Conservation (phyloP, 2,888 invertebrate genomes). For the Neria commutata region DNA sequence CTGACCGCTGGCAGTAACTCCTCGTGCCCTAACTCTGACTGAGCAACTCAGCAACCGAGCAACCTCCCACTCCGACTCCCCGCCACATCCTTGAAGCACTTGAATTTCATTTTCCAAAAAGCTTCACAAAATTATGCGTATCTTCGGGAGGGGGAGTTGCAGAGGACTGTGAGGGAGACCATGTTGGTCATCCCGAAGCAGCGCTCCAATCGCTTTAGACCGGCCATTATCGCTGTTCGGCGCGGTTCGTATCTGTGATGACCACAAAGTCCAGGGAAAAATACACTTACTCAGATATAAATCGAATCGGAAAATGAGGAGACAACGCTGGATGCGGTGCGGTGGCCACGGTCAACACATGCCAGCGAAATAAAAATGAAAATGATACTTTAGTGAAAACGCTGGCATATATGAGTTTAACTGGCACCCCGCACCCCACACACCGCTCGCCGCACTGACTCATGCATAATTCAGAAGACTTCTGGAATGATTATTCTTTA, state of each 20-base stretch:
- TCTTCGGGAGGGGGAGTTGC: too few species aligned
- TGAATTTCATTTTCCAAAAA: constrained; percentile 59
- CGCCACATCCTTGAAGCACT: constrained; percentile 37
- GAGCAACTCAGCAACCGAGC: background rate
- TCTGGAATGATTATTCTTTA: constrained; percentile 63
- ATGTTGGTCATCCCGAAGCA: too few species aligned
- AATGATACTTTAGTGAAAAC: constrained; percentile 36
- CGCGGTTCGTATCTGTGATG: background rate
- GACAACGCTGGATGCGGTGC: background rate
- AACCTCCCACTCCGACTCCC: background rate
- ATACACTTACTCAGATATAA: constrained; percentile 40
- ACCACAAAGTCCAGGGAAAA: constrained; percentile 2
- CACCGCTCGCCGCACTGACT: constrained; percentile 34
- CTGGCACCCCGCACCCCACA: too few species aligned
- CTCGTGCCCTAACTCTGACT: background rate
- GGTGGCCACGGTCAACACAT: background rate
- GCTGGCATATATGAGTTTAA: background rate
- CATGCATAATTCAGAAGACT: constrained; percentile 62
- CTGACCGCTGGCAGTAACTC: constrained; percentile 32
- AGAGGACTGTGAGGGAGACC: too few species aligned
- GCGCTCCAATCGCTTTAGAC: too few species aligned
- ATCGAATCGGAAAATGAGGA: constrained; percentile 42
- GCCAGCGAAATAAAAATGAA: constrained; percentile 48
- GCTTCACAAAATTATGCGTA: constrained; percentile 57
- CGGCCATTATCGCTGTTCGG: too few species aligned